These are phyloP conservation scores for Centropus unirufus DNA, from an alignment of 2,113 vertebrate genomes.

Conservation along the genomic window DNA sequence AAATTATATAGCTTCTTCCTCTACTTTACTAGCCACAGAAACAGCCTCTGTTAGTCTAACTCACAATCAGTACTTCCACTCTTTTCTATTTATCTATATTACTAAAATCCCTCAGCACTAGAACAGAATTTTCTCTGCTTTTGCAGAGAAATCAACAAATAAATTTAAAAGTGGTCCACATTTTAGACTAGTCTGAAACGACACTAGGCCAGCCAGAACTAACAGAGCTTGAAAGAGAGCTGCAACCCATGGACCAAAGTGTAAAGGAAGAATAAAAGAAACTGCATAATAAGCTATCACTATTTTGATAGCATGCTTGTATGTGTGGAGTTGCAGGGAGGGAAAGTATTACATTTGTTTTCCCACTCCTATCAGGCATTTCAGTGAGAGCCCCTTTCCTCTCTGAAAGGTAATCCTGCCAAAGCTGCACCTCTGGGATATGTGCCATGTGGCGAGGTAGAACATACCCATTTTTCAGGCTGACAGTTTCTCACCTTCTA, in stretches of 20 bases:
- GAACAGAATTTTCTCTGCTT: not conserved
- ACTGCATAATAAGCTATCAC: not conserved
- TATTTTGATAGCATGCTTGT: not conserved
- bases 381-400: not conserved
- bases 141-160: not conserved
- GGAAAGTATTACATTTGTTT: not conserved
- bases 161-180: not conserved
- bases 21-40: not conserved
- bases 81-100: not conserved
- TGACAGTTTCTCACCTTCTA: slow-evolving; percentile 44
- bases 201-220: not conserved
- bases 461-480: slow-evolving; percentile 11
- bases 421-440: not conserved
- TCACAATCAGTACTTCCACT: not conserved
- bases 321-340: accelerated
- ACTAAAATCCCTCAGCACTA: not conserved
- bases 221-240: not conserved
- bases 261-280: not conserved
- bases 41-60: not conserved
- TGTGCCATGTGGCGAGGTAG: not conserved
- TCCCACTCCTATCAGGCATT: not conserved
- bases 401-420: not conserved
- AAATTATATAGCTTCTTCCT: not conserved
- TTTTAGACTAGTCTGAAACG: not conserved
- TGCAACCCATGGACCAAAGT: accelerated